These are phyloP conservation scores for Tragelaphus buxtoni DNA, from an alignment of 2,113 vertebrate species.

Conservation along the genomic window DNA sequence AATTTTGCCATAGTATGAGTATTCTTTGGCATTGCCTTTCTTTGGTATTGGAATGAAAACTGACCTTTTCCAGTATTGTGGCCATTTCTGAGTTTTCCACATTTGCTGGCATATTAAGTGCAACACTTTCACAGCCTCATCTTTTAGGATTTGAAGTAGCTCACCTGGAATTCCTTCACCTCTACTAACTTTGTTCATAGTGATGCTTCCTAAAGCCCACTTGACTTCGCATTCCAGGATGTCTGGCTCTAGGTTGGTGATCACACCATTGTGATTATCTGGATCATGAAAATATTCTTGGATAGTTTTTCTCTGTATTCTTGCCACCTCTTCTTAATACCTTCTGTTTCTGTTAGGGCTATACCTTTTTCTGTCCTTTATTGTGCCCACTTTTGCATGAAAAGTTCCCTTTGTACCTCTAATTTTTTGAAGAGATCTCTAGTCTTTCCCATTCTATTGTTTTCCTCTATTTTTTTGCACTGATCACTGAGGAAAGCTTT, in stretches of 20 bases:
- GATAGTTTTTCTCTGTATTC: background rate
- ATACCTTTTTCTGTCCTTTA: background rate
- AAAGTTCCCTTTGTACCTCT: background rate
- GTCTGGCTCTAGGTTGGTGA: background rate
- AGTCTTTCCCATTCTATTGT: background rate
- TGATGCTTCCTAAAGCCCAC: background rate
- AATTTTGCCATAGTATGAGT: background rate
- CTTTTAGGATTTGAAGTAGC: background rate
- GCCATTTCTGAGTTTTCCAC: background rate
- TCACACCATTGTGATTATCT: background rate
- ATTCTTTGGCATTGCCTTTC: background rate
- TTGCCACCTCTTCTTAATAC: background rate
- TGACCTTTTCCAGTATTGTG: background rate
- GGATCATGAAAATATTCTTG: background rate
- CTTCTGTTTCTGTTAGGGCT: background rate
- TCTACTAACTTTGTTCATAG: background rate
- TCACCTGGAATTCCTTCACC: background rate
- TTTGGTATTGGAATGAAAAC: background rate
- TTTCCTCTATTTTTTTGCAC: background rate
- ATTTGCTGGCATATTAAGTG: background rate
- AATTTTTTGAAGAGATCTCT: background rate
- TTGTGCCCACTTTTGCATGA: background rate
- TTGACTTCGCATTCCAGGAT: background rate
- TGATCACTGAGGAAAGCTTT: background rate
- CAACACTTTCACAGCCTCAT: background rate